phyloP scores from a whole-genome alignment of 2,113 vertebrate species.

The Chinchilla lanigera region DNA sequence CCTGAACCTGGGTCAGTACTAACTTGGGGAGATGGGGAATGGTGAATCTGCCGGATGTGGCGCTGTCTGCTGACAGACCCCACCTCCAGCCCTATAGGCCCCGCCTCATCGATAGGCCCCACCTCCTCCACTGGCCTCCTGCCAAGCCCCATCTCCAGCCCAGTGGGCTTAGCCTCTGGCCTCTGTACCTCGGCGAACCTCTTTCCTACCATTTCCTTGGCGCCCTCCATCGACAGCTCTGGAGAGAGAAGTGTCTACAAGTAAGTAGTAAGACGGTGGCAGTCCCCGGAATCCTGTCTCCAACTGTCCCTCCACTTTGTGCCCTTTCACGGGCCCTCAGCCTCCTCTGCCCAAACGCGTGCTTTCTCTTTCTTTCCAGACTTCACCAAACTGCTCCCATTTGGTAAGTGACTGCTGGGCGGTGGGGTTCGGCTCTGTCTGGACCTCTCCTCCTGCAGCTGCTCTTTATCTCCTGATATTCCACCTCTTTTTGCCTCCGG shows the following conservation, averaged over 20 bases:
- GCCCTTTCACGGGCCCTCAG: constrained; percentile 66
- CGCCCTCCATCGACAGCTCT: constrained; percentile 44
- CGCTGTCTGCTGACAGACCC: neutral
- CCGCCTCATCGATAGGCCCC: neutral
- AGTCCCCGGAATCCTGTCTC: neutral
- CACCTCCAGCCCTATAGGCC: constrained; percentile 28
- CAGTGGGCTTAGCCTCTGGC: neutral
- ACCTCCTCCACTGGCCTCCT: neutral
- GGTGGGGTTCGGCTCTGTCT: neutral
- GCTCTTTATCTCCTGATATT: constrained; percentile 34
- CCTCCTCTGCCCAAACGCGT: constrained; percentile 87
- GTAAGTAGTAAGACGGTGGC: constrained; percentile 86
- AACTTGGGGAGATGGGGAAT: neutral
- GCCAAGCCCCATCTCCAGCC: neutral
- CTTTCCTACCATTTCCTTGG: constrained; percentile 83
- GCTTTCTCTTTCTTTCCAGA: constrained; percentile 92
- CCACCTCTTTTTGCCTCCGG: neutral
- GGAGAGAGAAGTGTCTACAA: constrained; percentile 90
- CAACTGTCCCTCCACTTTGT: constrained; percentile 68
- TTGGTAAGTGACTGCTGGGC: constrained; percentile 90
- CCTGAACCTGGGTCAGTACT: constrained; percentile 53
- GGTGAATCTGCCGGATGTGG: neutral
- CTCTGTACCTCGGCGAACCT: constrained; percentile 17
- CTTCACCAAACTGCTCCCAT: constrained; percentile 88
- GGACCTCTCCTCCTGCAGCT: constrained; percentile 43